These are phyloP conservation scores for Penaeus indicus DNA, from an alignment of 1,140 invertebrate species.

Conservation along the genomic window DNA sequence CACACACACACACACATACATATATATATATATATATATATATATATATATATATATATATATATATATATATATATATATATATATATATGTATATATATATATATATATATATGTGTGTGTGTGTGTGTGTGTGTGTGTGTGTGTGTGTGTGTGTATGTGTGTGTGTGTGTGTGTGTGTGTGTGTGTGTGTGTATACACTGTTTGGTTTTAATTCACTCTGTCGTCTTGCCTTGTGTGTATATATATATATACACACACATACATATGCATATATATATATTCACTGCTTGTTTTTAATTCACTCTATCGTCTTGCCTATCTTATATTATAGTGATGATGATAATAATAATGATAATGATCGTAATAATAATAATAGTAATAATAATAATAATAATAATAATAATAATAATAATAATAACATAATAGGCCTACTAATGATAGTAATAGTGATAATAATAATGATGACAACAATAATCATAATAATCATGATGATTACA, in stretches of 20 bases:
- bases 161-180: not conserved
- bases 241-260: not conserved
- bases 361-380: no score
- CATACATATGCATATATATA: conserved; percentile 12
- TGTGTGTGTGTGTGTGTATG: not conserved
- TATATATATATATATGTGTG: conserved; percentile 6
- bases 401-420: no score
- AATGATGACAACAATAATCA: no score
- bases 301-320: no score
- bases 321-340: no score
- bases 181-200: not conserved
- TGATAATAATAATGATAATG: no score
- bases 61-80: conserved; percentile 8
- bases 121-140: not conserved
- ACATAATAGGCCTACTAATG: no score
- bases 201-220: no score
- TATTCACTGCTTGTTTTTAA: not conserved
- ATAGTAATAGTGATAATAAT: no score
- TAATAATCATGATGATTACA: no score
- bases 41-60: conserved; percentile 24
- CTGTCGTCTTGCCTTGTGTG: no score
- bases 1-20: not conserved
- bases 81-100: conserved; percentile 5
- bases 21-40: conserved; percentile 14
- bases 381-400: no score